phyloP scores from a whole-genome alignment of 2,888 invertebrate genomes.

The Euclidia mi region DNA sequence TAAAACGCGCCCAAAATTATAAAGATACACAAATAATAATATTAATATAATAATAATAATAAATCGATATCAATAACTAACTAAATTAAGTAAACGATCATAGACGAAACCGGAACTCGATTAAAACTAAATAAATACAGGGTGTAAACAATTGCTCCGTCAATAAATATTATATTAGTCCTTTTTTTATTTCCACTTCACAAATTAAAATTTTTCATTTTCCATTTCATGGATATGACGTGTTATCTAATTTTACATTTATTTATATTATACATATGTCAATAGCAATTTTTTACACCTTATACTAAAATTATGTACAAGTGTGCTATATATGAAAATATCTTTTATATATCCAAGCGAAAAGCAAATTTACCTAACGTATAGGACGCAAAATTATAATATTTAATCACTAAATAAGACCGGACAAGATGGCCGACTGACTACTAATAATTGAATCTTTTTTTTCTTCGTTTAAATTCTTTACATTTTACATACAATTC shows the following conservation, averaged over 20 bases:
- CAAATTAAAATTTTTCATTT: conserved; percentile 36
- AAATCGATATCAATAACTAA: conserved; percentile 54
- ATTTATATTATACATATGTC: conserved; percentile 56
- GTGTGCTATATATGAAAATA: conserved; percentile 79
- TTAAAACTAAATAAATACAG: conserved; percentile 75
- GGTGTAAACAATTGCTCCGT: conserved; percentile 77
- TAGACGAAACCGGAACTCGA: conserved; percentile 65
- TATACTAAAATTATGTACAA: conserved; percentile 80
- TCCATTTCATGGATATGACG: conserved; percentile 77
- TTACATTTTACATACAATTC: conserved; percentile 26
- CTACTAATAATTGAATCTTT: conserved; percentile 51
- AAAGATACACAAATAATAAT: conserved; percentile 46
- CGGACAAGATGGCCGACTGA: conserved; percentile 42
- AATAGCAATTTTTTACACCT: conserved; percentile 81
- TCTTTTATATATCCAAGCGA: conserved; percentile 65
- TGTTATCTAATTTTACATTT: conserved; percentile 44
- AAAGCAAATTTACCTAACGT: conserved; percentile 60
- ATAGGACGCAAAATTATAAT: conserved; percentile 68
- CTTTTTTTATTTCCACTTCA: conserved; percentile 26
- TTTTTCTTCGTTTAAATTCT: conserved; percentile 33
- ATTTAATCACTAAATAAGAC: conserved; percentile 51
- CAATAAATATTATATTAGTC: conserved; percentile 45
- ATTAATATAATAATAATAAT: conserved; percentile 29
- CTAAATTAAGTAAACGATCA: conserved; percentile 69
- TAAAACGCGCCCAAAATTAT: conserved; percentile 48